Evolutionary conservation across 1,140 invertebrate genomes (phyloP).

Genomic region (Drosophila mayri): DNA sequence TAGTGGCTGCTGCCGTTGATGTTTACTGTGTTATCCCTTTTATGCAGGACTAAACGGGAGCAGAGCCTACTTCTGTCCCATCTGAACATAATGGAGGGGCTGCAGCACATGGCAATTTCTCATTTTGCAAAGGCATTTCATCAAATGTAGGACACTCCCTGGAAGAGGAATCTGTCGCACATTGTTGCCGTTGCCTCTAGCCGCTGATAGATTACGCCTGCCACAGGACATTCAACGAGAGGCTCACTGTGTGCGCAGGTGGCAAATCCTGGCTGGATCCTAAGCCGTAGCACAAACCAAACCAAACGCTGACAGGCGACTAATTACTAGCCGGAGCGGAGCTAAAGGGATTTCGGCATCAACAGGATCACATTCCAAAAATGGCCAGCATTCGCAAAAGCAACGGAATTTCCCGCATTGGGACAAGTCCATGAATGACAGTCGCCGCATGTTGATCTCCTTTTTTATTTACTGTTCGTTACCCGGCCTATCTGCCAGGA

Average conservation of each 20-base stretch:
- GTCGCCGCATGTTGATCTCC: constrained; percentile 31
- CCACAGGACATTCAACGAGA: constrained; percentile 28
- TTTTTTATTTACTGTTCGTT: constrained; percentile 18
- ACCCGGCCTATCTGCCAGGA: constrained; percentile 26
- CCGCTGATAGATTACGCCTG: constrained; percentile 46
- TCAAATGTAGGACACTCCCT: constrained; percentile 41
- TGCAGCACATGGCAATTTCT: constrained; percentile 47
- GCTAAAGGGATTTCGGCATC: constrained; percentile 47
- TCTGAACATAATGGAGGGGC: constrained; percentile 32
- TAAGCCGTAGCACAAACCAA: constrained; percentile 49
- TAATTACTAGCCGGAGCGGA: constrained; percentile 40
- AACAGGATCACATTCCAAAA: constrained; percentile 39
- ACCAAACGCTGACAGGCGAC: constrained; percentile 50
- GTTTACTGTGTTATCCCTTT: constrained; percentile 52
- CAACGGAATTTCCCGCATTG: constrained; percentile 41
- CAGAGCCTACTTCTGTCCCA: constrained; percentile 42
- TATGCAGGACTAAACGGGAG: constrained; percentile 49
- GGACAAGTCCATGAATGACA: constrained; percentile 51
- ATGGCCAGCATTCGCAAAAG: constrained; percentile 31
- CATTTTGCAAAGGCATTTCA: constrained; percentile 49
- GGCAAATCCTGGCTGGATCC: constrained; percentile 24
- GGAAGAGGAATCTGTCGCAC: constrained; percentile 32
- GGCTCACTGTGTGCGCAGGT: constrained; percentile 33
- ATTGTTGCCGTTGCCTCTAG: constrained; percentile 42
- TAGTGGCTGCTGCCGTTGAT: constrained; percentile 42